Percentiles rank a stretch among this genome's conserved stretches.
Evolutionary conservation across 30 jellyfish, hydroid and myxozoan species (phyloP).

Genomic region (Cassiopea andromeda): DNA sequence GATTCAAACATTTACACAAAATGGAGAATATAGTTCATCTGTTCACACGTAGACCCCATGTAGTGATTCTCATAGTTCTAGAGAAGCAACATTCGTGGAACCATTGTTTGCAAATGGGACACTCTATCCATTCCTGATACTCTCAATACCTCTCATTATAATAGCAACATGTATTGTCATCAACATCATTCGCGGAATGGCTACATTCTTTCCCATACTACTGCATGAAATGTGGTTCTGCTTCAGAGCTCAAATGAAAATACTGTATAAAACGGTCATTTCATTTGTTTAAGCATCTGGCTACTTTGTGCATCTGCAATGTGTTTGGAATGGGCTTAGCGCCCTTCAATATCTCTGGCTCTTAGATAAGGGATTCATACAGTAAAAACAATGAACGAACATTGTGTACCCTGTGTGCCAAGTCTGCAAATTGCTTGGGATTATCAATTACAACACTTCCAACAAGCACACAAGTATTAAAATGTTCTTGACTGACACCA

Average conservation of each 20-base stretch:
- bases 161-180: conserved; percentile 15
- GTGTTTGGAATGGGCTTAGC: not conserved
- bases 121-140: conserved; percentile 2
- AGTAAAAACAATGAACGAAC: conserved; percentile 8
- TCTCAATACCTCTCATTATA: not conserved
- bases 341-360: conserved; percentile 4
- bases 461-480: conserved; percentile 25
- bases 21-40: not conserved
- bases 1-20: not conserved
- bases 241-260: not conserved
- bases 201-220: conserved; percentile 14
- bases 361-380: not conserved
- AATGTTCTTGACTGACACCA: conserved; percentile 38
- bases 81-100: conserved; percentile 9
- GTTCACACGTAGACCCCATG: not conserved
- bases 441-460: conserved; percentile 27
- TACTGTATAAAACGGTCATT: too few species aligned
- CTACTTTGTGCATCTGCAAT: conserved; percentile 14
- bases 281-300: not conserved
- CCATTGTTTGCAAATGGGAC: conserved; percentile 15
- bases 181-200: conserved; percentile 1
- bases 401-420: conserved; percentile 9
- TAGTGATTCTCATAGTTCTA: not conserved
- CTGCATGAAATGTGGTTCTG: not conserved
- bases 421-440: conserved; percentile 50